Percentiles rank a stretch among this genome's conserved stretches.
Evolutionary conservation across 2,113 vertebrate species (phyloP).

Genomic region (Martes martes): DNA sequence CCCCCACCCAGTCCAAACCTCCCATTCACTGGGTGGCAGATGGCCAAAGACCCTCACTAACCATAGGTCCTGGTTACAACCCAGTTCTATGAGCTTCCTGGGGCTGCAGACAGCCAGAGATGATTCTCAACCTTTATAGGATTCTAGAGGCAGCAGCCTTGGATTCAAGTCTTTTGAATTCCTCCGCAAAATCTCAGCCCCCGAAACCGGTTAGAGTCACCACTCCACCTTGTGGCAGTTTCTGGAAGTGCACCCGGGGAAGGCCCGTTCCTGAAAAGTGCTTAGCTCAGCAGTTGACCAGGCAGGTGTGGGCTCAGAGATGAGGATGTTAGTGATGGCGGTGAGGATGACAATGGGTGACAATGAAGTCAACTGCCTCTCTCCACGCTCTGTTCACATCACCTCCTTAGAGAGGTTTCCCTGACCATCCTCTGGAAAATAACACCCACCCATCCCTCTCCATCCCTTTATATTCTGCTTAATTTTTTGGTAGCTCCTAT

Average conservation of each 20-base stretch:
- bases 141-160: background rate
- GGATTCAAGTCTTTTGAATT: background rate
- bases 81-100: background rate
- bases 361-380: background rate
- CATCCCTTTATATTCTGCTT: background rate
- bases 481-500: background rate
- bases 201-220: background rate
- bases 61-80: background rate
- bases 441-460: background rate
- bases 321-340: too few relatives aligned
- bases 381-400: background rate
- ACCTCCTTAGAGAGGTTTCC: background rate
- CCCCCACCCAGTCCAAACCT: background rate
- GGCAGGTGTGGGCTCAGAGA: background rate
- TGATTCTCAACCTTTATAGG: too few relatives aligned
- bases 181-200: background rate
- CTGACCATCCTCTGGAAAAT: background rate
- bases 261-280: background rate
- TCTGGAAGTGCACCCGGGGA: background rate
- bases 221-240: conserved; percentile 31
- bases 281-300: too few relatives aligned
- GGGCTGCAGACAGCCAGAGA: background rate
- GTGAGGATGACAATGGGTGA: too few relatives aligned
- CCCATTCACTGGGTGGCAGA: background rate
- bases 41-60: background rate